Evolutionary conservation across 2,797 vertebrate species (phyloP).

Genomic region (Tangara arthus): DNA sequence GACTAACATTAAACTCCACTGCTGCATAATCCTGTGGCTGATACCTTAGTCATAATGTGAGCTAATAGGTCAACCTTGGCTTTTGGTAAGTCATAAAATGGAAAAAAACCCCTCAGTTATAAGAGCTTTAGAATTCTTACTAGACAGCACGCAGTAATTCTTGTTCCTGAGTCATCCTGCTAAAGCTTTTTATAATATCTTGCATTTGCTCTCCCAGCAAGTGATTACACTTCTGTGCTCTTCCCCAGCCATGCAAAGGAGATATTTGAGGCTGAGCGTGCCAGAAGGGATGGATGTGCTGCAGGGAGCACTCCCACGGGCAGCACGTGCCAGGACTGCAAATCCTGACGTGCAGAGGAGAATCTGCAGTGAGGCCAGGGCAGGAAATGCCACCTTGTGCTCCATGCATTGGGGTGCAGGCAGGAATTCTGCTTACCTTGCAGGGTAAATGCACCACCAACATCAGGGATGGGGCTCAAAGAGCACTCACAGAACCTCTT

Average conservation of each 20-base stretch:
- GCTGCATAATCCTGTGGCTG: background rate
- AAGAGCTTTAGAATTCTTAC: conserved; percentile 24
- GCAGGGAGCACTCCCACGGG: conserved; percentile 1
- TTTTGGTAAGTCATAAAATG: conserved; percentile 37
- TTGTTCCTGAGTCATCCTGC: conserved; percentile 35
- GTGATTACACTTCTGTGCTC: conserved; percentile 27
- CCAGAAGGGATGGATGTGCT: background rate
- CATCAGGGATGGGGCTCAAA: background rate
- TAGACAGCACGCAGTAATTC: background rate
- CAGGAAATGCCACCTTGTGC: background rate
- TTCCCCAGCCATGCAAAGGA: conserved; percentile 11
- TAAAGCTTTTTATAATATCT: conserved; percentile 37
- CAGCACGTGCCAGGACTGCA: conserved; percentile 7
- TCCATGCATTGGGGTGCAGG: background rate
- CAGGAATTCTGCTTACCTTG: background rate
- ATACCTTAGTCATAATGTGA: background rate
- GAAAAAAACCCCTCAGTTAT: background rate
- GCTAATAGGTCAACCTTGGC: conserved; percentile 20
- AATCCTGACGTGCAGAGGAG: background rate
- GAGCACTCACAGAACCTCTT: background rate
- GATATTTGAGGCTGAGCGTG: conserved; percentile 10
- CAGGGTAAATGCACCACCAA: background rate
- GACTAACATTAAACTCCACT: background rate
- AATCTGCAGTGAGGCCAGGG: background rate
- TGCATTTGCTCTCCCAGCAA: conserved; percentile 22